Base-by-base conservation (phyloP, 2,888 invertebrate species). In the Prostheceraeus crozeri region DNA sequence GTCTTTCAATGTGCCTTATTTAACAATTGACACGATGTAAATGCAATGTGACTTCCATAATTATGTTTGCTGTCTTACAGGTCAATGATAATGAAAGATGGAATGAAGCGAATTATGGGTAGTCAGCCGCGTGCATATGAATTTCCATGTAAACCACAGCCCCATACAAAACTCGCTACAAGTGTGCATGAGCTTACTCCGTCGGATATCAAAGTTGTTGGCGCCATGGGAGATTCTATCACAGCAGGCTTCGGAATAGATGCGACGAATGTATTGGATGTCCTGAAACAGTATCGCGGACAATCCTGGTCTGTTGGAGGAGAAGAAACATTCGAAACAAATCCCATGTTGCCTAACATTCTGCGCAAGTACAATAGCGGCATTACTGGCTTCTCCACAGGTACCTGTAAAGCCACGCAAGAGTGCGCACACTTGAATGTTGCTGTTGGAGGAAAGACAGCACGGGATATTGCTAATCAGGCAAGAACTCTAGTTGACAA, bases 281-380 rank as follows among this genome's bases (percentile, higher is more conserved):
- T 63, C 14, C 19, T 65, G 21, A 61, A 58, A 19, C 59, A 64
- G 54, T 63, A 65, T 48, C 31, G 65, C 23, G 63, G 63, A 16
- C 25, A 35, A 2, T 46, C 51, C 8, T 61, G 51, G 35, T 40
- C 40, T 35, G 52, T 53, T 31, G 60, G 58, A n/a, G 59, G 55
- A 28, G 27, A 23, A 11, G 31, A 33, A 31, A 28, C 11, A 25
- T 14, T 62, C 4, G 54, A 56, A 3, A 23, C 21, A 10, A 23
- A 10, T 14, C 60, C 27, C 1, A 59, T 57, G 14, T 33, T 58
- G 33, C 58, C 58, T 2, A 58, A 73, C 63, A 68, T 73, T 35
- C 59, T 74, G 16, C 69, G 69, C 56, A 59, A 66, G 55, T 73
- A 68, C 64, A 73, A 71, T 60, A 68, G 70, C 3, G 55, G 66